Evolutionary conservation across 2,113 vertebrate genomes (phyloP), one percentile per base, ranked within the genome.

Genomic region (Chascanopsetta lugubris): DNA sequence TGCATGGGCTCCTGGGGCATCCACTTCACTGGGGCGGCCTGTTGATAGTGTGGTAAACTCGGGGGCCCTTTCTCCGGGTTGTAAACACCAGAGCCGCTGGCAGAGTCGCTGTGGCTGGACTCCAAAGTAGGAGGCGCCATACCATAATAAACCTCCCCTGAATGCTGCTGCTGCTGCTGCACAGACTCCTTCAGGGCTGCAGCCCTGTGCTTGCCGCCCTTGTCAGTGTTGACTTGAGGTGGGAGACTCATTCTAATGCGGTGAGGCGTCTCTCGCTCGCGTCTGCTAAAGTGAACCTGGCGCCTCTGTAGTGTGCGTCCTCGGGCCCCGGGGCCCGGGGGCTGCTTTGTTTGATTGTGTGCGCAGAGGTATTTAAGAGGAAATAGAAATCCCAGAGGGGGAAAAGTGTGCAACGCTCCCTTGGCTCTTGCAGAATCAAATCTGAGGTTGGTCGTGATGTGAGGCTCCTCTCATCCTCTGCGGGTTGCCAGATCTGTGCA

Each of bases 161-260:
- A 66, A 49, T 93, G 86, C 30, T n/a, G n/a, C n/a, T n/a, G n/a
- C n/a, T n/a, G n/a, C n/a, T n/a, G n/a, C n/a, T 94, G 93, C 57
- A 91, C 91, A n/a, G 92, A 82, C 61, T 96, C 94, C 82, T 97
- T 96, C 62, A 93, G 91, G 72, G 80, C 89, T 67, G 79, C 77
- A 56, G 90, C 88, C 72, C 91, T 91, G 69, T 92, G 93, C 77
- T 98, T 97, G 36, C 91, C 91, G 47, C 90, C 71, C 85, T 95
- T 94, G 83, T 95, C 96, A 79, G 88, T 85, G 84, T 91, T 94
- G 78, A 92, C 92, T 89, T 96, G 95, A 89, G 96, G 90, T 78
- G 97, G 96, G 83, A 96, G 92, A 93, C 95, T 98, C 97, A 98
- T 99, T 89, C 76, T 94, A 93, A 70, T 67, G 60, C 49, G 32